Base-by-base conservation (phyloP, 2,797 vertebrate species). In the Todus mexicanus region DNA sequence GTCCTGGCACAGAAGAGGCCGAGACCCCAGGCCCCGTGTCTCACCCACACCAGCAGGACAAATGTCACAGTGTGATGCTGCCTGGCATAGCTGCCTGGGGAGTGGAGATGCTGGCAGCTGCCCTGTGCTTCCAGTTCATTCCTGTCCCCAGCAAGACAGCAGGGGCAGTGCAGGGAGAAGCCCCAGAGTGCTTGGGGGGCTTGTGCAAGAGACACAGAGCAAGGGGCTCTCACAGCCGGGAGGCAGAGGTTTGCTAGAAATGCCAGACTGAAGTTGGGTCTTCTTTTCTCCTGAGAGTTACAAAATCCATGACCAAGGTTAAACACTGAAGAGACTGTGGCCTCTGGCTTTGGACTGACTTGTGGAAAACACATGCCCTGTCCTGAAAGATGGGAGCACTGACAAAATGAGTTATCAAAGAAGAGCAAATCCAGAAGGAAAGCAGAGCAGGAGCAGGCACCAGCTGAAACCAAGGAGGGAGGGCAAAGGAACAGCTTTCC, bases 11-110 rank as follows among this genome's bases (percentile, higher is more conserved):
- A 23, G 50, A 48, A 35, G 9, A 69, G 42, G 15, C 23, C 1
- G 4, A 71, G 48, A 64, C 11, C 31, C n/a, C 2, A 0, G 29
- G n/a, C n/a, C 29, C 42, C 0, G 0, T 5, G 10, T 10, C 86
- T 50, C 57, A 63, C 17, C 17, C 65, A 38, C 31, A 50, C 31
- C 79, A 63, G 51, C 5, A 54, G 61, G 37, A 74, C 43, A 50
- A 43, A 18, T 1, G 9, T 23, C 13, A 7, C 4, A 0, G 16
- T 25, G 27, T 19, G 69, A n/a, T 1, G 0, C 38, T 60, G 50
- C 33, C 51, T 48, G 51, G 16, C 25, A 72, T 23, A 59, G 16
- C 31, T 23, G n/a, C 51, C 35, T 22, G 40, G 10, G 29, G 16
- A 73, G 6, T 1, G 8, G 22, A 21, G 65, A 53, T 61, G 68